Conservation (phyloP, 2,888 invertebrate genomes). For the Pelosia muscerda region DNA sequence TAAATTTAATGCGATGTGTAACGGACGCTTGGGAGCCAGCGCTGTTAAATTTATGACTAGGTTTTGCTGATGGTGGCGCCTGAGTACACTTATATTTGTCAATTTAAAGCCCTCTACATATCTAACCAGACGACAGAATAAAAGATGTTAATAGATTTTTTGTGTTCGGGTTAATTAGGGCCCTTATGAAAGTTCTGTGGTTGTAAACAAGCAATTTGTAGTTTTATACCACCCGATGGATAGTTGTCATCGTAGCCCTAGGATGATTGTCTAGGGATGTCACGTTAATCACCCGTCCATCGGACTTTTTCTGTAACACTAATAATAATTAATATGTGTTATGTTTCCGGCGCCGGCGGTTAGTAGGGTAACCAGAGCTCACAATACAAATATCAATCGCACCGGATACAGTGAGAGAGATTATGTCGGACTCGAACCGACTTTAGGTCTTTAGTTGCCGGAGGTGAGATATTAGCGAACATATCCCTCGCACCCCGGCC, state of each 20-base stretch:
- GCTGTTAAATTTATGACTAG: slow-evolving; percentile 41
- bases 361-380: too few species aligned
- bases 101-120: neutral
- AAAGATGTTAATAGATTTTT: neutral
- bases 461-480: too few species aligned
- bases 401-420: too few species aligned
- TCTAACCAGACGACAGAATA: neutral
- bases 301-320: too few species aligned
- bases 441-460: too few species aligned
- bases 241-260: neutral
- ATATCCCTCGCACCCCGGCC: too few species aligned
- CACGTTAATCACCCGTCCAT: neutral
- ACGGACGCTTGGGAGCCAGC: slow-evolving; percentile 24
- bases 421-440: too few species aligned
- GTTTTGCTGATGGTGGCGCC: slow-evolving; percentile 5
- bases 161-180: neutral
- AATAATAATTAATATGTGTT: too few species aligned
- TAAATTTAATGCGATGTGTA: slow-evolving; percentile 44
- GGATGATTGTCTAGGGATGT: neutral
- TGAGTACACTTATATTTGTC: neutral
- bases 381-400: too few species aligned
- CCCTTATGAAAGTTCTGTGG: neutral
- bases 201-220: neutral
- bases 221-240: neutral
- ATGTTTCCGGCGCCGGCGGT: too few species aligned